A percentile compares a stretch with the other conserved stretches of the same genome.
These are phyloP conservation scores for Philaethria dido DNA, from an alignment of 2,888 invertebrate genomes.

Conservation along the genomic window DNA sequence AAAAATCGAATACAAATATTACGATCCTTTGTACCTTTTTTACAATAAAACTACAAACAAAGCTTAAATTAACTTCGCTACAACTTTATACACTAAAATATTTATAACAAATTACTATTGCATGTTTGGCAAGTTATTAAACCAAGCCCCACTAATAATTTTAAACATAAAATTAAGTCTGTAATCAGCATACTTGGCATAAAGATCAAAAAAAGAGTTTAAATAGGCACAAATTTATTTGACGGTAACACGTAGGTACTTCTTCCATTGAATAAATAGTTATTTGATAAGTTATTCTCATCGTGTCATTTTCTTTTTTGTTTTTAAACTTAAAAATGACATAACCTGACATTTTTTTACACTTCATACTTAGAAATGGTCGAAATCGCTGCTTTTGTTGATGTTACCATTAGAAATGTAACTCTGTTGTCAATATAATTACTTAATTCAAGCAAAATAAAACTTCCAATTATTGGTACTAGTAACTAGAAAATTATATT, in stretches of 20 bases:
- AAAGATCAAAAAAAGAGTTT: constrained; percentile 8
- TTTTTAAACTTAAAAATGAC: no score
- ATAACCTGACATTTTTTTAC: no score
- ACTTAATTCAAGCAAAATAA: no score
- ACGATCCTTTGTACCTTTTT: not conserved
- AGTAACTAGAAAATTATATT: no score
- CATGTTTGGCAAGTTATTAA: constrained; percentile 15
- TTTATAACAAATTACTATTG: constrained; percentile 22
- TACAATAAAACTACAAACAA: constrained; percentile 1
- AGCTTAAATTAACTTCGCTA: constrained; percentile 1
- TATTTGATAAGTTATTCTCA: not conserved
- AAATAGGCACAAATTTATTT: constrained; percentile 7
- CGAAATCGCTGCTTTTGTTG: no score
- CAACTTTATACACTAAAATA: constrained; percentile 16
- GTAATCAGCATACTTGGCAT: constrained; percentile 6
- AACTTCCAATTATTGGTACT: no score
- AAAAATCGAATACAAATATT: not conserved
- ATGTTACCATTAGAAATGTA: no score
- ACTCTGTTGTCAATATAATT: no score
- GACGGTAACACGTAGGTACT: constrained; percentile 18
- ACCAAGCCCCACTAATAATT: constrained; percentile 18
- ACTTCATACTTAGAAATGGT: no score
- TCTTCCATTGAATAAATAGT: not conserved
- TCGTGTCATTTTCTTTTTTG: no score
- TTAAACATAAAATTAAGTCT: constrained; percentile 13